Evolutionary conservation across 2,113 vertebrate species (phyloP).

Genomic region (Madoqua kirkii): DNA sequence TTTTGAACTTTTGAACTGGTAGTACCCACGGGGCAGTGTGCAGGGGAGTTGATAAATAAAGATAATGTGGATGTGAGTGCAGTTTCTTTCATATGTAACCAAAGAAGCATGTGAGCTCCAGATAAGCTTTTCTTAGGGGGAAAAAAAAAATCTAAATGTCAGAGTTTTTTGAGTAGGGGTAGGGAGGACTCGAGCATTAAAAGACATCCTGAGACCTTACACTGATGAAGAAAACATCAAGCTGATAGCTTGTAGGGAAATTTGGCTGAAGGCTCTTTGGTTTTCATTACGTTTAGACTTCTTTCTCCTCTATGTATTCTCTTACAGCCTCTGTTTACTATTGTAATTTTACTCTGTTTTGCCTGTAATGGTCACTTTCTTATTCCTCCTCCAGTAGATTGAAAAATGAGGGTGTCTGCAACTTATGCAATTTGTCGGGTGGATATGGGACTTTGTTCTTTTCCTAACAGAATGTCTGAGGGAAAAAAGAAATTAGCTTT

Average conservation of each 20-base stretch:
- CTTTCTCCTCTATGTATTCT: background rate
- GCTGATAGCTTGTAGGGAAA: background rate
- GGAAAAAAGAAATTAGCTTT: background rate
- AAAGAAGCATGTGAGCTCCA: slow-evolving; percentile 37
- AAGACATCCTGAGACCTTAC: background rate
- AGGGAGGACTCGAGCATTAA: background rate
- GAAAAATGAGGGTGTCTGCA: background rate
- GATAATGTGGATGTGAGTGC: slow-evolving; percentile 31
- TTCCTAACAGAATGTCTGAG: background rate
- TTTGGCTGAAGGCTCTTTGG: background rate
- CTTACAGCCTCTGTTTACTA: background rate
- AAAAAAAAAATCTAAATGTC: slow-evolving; percentile 44
- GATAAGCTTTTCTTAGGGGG: slow-evolving; percentile 38
- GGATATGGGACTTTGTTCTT: background rate
- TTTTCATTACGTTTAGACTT: background rate
- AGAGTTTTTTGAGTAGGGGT: background rate
- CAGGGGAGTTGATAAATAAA: slow-evolving; percentile 53
- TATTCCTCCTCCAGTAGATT: background rate
- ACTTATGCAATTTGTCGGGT: background rate
- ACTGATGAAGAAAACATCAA: background rate
- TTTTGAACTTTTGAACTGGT: slow-evolving; percentile 63
- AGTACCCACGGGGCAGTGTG: background rate
- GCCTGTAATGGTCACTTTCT: background rate
- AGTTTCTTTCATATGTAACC: slow-evolving; percentile 25
- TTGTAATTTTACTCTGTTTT: background rate